Evolutionary conservation across 2,797 vertebrate genomes (phyloP).

Genomic region (Pangasius krempfi): DNA sequence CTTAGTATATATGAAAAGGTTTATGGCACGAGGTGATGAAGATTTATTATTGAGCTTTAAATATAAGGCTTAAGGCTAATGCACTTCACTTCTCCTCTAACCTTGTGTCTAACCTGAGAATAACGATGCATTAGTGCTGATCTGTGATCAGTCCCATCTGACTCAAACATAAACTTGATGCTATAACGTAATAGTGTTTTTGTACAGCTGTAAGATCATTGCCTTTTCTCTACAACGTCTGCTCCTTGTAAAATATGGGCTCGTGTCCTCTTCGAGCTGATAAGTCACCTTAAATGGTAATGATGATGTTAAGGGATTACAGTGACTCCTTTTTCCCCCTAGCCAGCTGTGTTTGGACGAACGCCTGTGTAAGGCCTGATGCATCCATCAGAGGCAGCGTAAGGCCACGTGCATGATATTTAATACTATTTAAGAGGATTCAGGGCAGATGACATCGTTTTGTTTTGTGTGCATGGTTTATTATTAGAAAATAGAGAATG

Average conservation of each 20-base stretch:
- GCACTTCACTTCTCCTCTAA: background rate
- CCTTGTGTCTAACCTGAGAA: conserved; percentile 10
- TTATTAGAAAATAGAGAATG: conserved; percentile 65
- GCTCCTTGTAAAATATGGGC: conserved; percentile 35
- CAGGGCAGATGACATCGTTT: conserved; percentile 71
- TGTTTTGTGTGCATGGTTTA: conserved; percentile 71
- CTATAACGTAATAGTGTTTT: conserved; percentile 19
- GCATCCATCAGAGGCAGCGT: conserved; percentile 58
- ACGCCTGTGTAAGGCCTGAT: conserved; percentile 54
- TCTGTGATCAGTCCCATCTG: conserved; percentile 32
- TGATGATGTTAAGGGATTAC: conserved; percentile 47
- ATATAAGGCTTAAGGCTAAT: conserved; percentile 12
- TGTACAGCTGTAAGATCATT: conserved; percentile 7
- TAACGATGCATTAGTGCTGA: conserved; percentile 16
- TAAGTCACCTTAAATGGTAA: conserved; percentile 51
- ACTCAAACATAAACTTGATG: background rate
- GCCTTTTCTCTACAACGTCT: conserved; percentile 23
- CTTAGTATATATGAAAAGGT: conserved; percentile 16
- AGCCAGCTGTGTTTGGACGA: conserved; percentile 51
- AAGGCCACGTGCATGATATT: conserved; percentile 65
- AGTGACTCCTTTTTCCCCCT: conserved; percentile 41
- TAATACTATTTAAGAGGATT: conserved; percentile 78
- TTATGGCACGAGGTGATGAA: background rate
- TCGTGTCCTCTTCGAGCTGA: conserved; percentile 15
- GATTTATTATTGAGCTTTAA: conserved; percentile 29